Evolutionary conservation across 2,113 vertebrate genomes (phyloP).

Genomic region (Redunca redunca): DNA sequence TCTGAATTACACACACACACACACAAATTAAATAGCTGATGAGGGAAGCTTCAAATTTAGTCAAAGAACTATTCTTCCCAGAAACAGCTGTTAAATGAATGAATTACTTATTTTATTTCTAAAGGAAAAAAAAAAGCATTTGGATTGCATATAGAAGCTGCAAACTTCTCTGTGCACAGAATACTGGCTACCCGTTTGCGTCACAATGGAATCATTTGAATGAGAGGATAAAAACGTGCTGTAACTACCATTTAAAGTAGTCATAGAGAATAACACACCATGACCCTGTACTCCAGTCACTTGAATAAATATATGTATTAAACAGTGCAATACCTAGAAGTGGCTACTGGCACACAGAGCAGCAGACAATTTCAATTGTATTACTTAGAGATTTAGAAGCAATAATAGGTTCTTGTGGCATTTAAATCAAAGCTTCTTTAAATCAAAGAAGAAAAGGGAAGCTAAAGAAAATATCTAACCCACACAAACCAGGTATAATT

Average conservation of each 20-base stretch:
- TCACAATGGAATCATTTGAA: not conserved
- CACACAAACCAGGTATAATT: not conserved
- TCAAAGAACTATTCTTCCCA: slow-evolving; percentile 8
- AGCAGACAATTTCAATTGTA: slow-evolving; percentile 11
- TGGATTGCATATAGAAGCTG: not conserved
- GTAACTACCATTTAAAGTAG: slow-evolving; percentile 17
- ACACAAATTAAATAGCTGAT: not conserved
- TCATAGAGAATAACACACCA: not conserved
- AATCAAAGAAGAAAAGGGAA: not conserved
- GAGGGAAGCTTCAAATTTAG: not conserved
- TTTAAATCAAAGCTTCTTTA: slow-evolving; percentile 15
- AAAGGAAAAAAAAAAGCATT: not conserved
- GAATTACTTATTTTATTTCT: slow-evolving; percentile 14
- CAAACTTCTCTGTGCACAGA: not conserved
- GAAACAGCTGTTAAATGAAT: slow-evolving; percentile 28
- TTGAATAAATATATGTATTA: slow-evolving; percentile 21
- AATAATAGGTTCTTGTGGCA: not conserved
- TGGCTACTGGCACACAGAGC: not conserved
- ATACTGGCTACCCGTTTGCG: not conserved
- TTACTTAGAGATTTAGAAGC: not conserved
- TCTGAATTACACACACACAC: not conserved
- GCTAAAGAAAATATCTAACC: slow-evolving; percentile 11
- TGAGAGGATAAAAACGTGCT: not conserved
- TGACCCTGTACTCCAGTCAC: not conserved
- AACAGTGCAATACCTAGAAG: not conserved